Conservation (phyloP, 2,888 invertebrate species). For the Autographa pulchrina region DNA sequence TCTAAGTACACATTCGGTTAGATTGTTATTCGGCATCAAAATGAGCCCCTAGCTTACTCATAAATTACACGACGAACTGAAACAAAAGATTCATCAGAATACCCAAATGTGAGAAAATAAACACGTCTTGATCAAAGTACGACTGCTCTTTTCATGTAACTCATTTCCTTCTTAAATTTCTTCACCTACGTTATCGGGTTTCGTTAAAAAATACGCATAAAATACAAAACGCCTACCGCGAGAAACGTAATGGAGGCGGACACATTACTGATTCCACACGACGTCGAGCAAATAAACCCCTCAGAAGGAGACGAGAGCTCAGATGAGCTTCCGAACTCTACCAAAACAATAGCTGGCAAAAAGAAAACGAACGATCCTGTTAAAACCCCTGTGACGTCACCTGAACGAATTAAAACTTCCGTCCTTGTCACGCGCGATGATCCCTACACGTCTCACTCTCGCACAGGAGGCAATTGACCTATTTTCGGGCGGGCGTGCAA, state of each 20-base stretch:
- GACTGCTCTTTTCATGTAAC: conserved; percentile 70
- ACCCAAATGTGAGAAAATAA: conserved; percentile 71
- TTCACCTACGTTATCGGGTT: conserved; percentile 49
- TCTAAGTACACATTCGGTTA: conserved; percentile 40
- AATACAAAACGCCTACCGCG: conserved; percentile 38
- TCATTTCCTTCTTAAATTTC: conserved; percentile 70
- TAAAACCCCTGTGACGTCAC: conserved; percentile 86
- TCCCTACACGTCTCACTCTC: conserved; percentile 74
- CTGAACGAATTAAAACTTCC: conserved; percentile 83
- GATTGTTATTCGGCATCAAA: conserved; percentile 22
- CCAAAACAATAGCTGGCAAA: conserved; percentile 81
- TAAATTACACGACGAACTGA: conserved; percentile 38
- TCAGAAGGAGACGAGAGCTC: conserved; percentile 63
- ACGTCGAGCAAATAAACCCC: conserved; percentile 66
- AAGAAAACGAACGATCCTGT: conserved; percentile 80
- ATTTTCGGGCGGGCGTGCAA: conserved; percentile 86
- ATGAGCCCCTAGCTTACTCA: conserved; percentile 27
- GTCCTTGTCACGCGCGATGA: conserved; percentile 76
- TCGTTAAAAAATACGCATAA: conserved; percentile 51
- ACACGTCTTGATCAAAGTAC: conserved; percentile 70
- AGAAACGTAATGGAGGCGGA: conserved; percentile 58
- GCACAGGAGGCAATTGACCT: conserved; percentile 87
- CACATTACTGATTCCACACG: conserved; percentile 71
- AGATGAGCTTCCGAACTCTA: conserved; percentile 65
- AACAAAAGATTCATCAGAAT: conserved; percentile 47